Evolutionary conservation across 2,888 invertebrate genomes (phyloP), one percentile per base, ranked within the genome.

Genomic region (Coenonympha arcania): DNA sequence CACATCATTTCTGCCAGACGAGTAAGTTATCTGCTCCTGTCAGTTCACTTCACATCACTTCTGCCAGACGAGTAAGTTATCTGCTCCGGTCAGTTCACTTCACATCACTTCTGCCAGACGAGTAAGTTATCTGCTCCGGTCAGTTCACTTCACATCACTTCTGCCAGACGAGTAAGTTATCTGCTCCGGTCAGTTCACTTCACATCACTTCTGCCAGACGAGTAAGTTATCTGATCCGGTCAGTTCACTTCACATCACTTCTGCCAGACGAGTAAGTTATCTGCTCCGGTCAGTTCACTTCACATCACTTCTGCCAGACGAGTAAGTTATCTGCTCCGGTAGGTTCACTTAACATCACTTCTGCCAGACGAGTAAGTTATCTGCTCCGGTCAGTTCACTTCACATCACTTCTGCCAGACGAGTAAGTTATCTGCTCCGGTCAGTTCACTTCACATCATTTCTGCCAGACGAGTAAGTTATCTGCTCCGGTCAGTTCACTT

Each of bases 151-250:
- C 31, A 31, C 31, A 8, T 31, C 31, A 63, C 40, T 68, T 65
- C 1, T 55, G 57, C 59, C 55, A 43, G 43, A 42, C 50, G 33
- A 40, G 39, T 20, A 20, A 15, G 18, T 36, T 28, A 43, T 39
- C 47, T n/a, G 39, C 37, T 11, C 24, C 43, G 2, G 13, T 84
- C 80, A 87, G 69, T 87, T 87, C n/a, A 87, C 6, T 31, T 11
- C 31, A 31, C 31, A 15, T 31, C 11, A 8, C 62, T 61, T 44
- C 63, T 16, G 31, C n/a, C n/a, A n/a, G n/a, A n/a, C n/a, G n/a
- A n/a, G n/a, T n/a, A n/a, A n/a, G n/a, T n/a, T 3, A 2, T 6
- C 15, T 31, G 31, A 15, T 31, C 15, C 15, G 5, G 11, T 30
- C n/a, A 0, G 1, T 11, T 65, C 63, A 51, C 62, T 61, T 41